These are phyloP conservation scores for Gastrophysa polygoni DNA, from an alignment of 2,888 invertebrate species.

Conservation along the genomic window DNA sequence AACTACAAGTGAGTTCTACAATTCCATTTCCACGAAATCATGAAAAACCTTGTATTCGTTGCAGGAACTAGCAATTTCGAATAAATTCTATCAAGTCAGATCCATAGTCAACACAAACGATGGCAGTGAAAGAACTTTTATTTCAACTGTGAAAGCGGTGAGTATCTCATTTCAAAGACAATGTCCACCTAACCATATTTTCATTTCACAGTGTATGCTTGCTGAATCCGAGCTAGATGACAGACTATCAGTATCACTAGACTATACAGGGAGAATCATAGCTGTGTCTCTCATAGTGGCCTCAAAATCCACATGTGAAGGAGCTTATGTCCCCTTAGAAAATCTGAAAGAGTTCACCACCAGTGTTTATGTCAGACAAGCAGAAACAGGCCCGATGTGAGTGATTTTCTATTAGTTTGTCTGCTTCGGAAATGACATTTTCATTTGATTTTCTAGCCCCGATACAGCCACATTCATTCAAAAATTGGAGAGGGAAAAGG, in stretches of 20 bases:
- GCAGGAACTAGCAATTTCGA: slow-evolving; percentile 67
- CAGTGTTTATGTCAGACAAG: slow-evolving; percentile 77
- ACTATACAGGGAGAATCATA: slow-evolving; percentile 79
- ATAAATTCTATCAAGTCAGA: slow-evolving; percentile 77
- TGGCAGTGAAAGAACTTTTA: slow-evolving; percentile 69
- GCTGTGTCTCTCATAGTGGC: slow-evolving; percentile 68
- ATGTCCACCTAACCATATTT: background rate
- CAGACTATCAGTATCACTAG: slow-evolving; percentile 77
- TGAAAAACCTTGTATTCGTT: background rate
- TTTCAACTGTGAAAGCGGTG: slow-evolving; percentile 82
- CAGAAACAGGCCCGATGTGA: slow-evolving; percentile 81
- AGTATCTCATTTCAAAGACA: slow-evolving; percentile 39
- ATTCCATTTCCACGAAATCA: background rate
- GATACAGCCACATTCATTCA: slow-evolving; percentile 96
- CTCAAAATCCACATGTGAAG: slow-evolving; percentile 59
- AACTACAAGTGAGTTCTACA: slow-evolving; percentile 62
- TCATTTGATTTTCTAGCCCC: slow-evolving; percentile 64
- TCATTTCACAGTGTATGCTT: slow-evolving; percentile 68
- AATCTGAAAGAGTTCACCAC: slow-evolving; percentile 71
- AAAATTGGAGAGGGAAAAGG: slow-evolving; percentile 89
- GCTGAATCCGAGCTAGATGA: slow-evolving; percentile 80
- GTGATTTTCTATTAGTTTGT: slow-evolving; percentile 43
- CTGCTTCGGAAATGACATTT: background rate
- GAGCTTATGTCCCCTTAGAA: slow-evolving; percentile 54
- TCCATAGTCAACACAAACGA: slow-evolving; percentile 72